Evolutionary conservation across 2,113 vertebrate species (phyloP).

Genomic region (Cichladusa arquata): DNA sequence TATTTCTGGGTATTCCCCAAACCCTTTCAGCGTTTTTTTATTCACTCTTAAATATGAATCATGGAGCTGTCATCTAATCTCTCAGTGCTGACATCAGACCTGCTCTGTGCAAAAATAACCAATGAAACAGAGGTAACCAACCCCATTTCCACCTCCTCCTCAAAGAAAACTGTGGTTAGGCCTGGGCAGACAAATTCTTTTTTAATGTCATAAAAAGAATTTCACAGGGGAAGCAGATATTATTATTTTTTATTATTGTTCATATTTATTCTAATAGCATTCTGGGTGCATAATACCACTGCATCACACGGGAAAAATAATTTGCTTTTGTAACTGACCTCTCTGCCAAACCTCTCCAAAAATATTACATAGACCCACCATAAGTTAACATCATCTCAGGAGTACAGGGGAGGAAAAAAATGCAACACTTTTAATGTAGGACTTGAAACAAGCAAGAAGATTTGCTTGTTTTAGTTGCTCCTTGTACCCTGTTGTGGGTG

Average conservation of each 20-base stretch:
- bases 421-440: neutral
- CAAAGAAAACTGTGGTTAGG: neutral
- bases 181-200: neutral
- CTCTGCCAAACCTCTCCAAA: neutral
- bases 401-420: neutral
- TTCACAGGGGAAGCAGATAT: neutral
- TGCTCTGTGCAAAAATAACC: neutral
- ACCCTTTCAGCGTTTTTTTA: neutral
- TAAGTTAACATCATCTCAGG: neutral
- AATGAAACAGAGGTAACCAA: neutral
- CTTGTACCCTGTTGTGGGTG: neutral
- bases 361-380: neutral
- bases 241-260: neutral
- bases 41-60: conserved; percentile 2
- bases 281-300: neutral
- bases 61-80: neutral
- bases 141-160: neutral
- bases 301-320: neutral
- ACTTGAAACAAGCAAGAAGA: neutral
- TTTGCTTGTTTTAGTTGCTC: neutral
- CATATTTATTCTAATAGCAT: neutral
- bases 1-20: neutral
- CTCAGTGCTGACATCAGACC: neutral
- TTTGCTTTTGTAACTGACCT: neutral
- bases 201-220: neutral